Conservation (phyloP, 2,113 vertebrate species). For the Mesembrinibis cayennensis region DNA sequence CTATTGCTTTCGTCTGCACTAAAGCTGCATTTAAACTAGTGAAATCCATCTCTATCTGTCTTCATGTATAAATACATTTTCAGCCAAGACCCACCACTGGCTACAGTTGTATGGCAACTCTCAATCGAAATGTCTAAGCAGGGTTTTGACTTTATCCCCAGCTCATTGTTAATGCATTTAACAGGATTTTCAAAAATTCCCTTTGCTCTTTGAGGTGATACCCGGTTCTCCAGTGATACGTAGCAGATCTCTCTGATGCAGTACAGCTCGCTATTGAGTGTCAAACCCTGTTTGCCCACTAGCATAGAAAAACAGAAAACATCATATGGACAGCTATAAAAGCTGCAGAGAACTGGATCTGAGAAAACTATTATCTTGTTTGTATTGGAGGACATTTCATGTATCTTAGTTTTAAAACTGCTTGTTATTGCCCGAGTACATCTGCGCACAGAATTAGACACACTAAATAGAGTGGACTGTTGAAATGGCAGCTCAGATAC, state of each 20-base stretch:
- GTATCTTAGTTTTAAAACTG: not conserved
- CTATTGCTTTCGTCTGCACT: conserved; percentile 48
- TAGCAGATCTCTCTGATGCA: not conserved
- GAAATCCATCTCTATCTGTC: conserved; percentile 58
- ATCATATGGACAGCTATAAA: not conserved
- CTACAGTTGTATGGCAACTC: conserved; percentile 24
- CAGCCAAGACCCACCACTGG: conserved; percentile 60
- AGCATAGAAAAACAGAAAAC: not conserved
- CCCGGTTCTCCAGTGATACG: not conserved
- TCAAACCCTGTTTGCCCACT: conserved; percentile 2
- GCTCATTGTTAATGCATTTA: conserved; percentile 15
- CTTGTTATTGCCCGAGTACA: not conserved
- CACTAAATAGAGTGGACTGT: not conserved
- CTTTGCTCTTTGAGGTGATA: conserved; percentile 24
- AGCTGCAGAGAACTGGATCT: not conserved
- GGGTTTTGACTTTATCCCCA: conserved; percentile 24
- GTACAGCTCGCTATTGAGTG: not conserved
- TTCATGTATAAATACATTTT: conserved; percentile 31
- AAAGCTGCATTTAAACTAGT: conserved; percentile 56
- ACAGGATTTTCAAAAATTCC: not conserved
- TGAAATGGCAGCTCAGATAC: not conserved
- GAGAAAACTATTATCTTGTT: not conserved
- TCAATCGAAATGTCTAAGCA: not conserved
- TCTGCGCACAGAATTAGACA: not conserved
- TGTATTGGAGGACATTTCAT: not conserved